These are phyloP conservation scores for Acanthochromis polyacanthus DNA, from an alignment of 2,113 vertebrate genomes.

Conservation along the genomic window DNA sequence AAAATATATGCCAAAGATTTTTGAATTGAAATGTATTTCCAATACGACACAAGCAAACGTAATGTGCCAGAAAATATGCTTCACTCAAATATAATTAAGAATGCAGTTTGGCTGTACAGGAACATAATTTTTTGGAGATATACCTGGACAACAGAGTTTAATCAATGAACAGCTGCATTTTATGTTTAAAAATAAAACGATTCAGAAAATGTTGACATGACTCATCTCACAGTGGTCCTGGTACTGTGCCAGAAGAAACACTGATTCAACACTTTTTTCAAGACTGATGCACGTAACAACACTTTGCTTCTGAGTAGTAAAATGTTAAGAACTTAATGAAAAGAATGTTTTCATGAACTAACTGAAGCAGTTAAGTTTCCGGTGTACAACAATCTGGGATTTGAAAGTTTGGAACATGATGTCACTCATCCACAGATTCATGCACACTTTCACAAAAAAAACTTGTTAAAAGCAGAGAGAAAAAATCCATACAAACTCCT, in stretches of 20 bases:
- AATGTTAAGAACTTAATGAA: neutral
- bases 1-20: too few relatives aligned
- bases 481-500: constrained; percentile 22
- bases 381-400: neutral
- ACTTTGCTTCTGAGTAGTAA: neutral
- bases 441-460: constrained; percentile 5
- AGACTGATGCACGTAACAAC: neutral
- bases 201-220: too few relatives aligned
- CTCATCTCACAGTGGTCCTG: too few relatives aligned
- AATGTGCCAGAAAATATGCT: too few relatives aligned
- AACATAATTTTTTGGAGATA: too few relatives aligned
- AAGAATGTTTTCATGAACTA: neutral
- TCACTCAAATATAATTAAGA: too few relatives aligned
- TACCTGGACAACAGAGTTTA: too few relatives aligned
- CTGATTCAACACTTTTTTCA: neutral
- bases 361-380: neutral
- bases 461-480: neutral
- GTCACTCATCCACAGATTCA: neutral
- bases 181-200: too few relatives aligned
- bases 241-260: neutral
- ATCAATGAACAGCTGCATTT: too few relatives aligned
- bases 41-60: too few relatives aligned
- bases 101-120: too few relatives aligned
- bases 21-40: too few relatives aligned
- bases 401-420: neutral